A percentile compares a stretch with the other conserved stretches of the same genome.
These are phyloP conservation scores for Apamea sordens DNA, from an alignment of 2,888 invertebrate genomes.

Conservation along the genomic window DNA sequence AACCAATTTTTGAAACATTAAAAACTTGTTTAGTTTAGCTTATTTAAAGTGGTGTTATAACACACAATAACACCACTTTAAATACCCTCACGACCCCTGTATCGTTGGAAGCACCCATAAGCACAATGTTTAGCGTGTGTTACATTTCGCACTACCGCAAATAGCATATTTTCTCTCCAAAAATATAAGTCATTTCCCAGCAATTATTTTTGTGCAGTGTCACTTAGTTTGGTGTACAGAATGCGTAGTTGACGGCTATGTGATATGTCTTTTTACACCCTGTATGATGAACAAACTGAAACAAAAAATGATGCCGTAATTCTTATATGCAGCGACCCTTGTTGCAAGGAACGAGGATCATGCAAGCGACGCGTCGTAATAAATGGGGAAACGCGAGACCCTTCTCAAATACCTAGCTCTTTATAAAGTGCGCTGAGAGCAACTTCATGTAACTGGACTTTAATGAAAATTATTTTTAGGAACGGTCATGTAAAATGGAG, in stretches of 20 bases:
- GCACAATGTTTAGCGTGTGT: too few relatives aligned
- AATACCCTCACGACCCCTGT: too few relatives aligned
- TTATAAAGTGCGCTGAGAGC: conserved; percentile 30
- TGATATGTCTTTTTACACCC: neutral
- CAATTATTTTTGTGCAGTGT: neutral
- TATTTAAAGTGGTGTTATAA: too few relatives aligned
- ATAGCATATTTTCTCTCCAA: neutral
- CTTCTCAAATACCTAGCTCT: conserved; percentile 55
- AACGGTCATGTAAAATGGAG: neutral
- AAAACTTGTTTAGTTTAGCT: too few relatives aligned
- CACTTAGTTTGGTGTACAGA: neutral
- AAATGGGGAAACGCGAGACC: conserved; percentile 55
- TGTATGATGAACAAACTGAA: neutral
- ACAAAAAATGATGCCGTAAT: neutral
- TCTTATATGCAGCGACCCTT: conserved; percentile 4
- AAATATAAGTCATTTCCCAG: neutral
- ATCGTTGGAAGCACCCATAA: too few relatives aligned
- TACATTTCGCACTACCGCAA: too few relatives aligned
- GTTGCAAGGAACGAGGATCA: conserved; percentile 28
- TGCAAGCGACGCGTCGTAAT: conserved; percentile 45
- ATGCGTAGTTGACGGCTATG: neutral
- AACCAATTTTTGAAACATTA: too few relatives aligned
- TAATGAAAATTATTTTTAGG: conserved; percentile 17
- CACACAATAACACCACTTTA: too few relatives aligned
- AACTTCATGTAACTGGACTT: conserved; percentile 17